Base-by-base conservation (phyloP, 2,797 vertebrate genomes). In the Tamandua tetradactyla region DNA sequence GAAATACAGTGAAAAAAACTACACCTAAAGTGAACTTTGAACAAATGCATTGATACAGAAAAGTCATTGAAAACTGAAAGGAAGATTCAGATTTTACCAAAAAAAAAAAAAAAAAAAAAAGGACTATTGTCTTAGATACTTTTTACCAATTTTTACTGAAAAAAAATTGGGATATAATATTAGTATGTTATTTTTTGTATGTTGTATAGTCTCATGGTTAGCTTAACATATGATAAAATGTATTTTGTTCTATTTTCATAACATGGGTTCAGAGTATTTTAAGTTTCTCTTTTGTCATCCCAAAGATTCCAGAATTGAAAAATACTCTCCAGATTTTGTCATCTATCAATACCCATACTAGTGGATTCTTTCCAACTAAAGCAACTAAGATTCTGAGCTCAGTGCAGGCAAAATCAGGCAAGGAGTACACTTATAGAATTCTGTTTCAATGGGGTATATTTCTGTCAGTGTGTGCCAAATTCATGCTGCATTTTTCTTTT, bases 1-100 rank as follows among this genome's bases (percentile, higher is more conserved):
- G 61, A 92, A 94, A 83, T 95, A 42, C 17, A 55, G 4, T 85
- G 72, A 75, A 89, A 93, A 84, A 93, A 37, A 42, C 4, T 7
- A 7, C 0, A 37, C 1, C 20, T 76, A 80, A 78, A 18, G 22
- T 52, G 55, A 55, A 30, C 61, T 89, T 83, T 49, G 74, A 95
- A 44, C 32, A 78, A 83, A 84, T 69, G 20, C 37, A 78, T 42
- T 74, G 35, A 57, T n/a, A 62, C 2, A 93, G 68, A 87, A 55
- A 93, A 49, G 35, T 42, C 40, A 17, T 4, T 78, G 61, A 74
- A 92, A 85, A 84, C 10, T 47, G 1, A 57, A 92, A 80, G 55
- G 78, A 79, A 11, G 80, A 82, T 74, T 93, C 32, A 87, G 61
- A 72, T 72, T 66, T 92, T 35, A 81, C 10, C 23, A 83, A 89